Evolutionary conservation across 1,140 invertebrate genomes (phyloP).

Genomic region (Drosophila yakuba): DNA sequence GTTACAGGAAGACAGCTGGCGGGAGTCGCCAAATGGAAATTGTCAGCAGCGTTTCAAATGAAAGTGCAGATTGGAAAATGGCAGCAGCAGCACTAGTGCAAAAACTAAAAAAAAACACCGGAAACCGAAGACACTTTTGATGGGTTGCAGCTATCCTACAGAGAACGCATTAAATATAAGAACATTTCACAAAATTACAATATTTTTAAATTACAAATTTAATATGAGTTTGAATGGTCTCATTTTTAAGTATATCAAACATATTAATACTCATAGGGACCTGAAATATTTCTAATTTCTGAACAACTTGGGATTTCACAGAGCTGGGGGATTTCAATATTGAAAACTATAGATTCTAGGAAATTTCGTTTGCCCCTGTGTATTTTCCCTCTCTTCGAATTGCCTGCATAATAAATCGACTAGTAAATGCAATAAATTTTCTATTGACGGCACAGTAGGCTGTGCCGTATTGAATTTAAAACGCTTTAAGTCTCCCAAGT

Average conservation of each 20-base stretch:
- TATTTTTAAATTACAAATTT: too few species aligned
- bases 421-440: constrained; percentile 81
- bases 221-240: too few species aligned
- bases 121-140: constrained; percentile 67
- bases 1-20: constrained; percentile 14
- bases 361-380: constrained; percentile 1
- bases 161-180: not conserved
- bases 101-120: constrained; percentile 16
- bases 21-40: constrained; percentile 71
- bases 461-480: constrained; percentile 65
- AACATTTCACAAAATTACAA: not conserved
- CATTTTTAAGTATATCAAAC: too few species aligned
- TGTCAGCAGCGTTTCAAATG: constrained; percentile 78
- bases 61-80: constrained; percentile 81
- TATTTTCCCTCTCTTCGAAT: constrained; percentile 1
- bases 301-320: not conserved
- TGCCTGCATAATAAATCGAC: constrained; percentile 77
- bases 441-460: constrained; percentile 51
- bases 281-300: too few species aligned
- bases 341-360: not conserved
- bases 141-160: constrained; percentile 48
- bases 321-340: not conserved
- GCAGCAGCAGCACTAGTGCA: constrained; percentile 42
- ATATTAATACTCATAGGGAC: too few species aligned
- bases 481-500: constrained; percentile 57